Conservation (phyloP, 2,797 vertebrate genomes). For the Choloepus didactylus region DNA sequence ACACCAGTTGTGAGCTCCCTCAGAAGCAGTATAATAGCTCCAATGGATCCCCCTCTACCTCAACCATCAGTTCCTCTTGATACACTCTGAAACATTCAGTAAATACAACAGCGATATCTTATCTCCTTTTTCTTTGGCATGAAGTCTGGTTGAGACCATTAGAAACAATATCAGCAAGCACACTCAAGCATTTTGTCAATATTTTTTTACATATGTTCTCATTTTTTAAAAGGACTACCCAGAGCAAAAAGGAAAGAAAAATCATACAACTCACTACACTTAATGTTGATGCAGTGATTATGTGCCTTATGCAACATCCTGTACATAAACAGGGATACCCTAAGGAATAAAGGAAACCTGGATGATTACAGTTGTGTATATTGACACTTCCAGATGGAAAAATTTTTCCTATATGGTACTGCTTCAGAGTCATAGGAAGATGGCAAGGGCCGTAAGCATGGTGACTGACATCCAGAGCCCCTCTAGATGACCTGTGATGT, state of each 20-base stretch:
- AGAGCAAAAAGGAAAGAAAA: not conserved
- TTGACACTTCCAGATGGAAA: not conserved
- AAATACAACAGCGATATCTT: not conserved
- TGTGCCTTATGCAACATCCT: not conserved
- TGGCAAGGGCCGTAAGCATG: not conserved
- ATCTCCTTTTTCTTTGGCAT: not conserved
- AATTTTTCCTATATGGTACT: not conserved
- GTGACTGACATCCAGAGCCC: not conserved
- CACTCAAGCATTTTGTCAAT: not conserved
- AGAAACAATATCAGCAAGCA: not conserved
- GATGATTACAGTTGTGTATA: not conserved
- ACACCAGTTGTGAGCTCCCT: not conserved
- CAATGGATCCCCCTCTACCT: not conserved
- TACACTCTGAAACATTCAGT: not conserved
- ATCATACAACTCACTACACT: not conserved
- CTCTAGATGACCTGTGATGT: not conserved
- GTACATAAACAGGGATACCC: not conserved
- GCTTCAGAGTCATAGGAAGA: not conserved
- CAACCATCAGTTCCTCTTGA: not conserved
- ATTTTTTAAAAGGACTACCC: not conserved
- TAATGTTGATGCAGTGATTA: not conserved
- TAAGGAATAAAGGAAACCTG: conserved; percentile 5
- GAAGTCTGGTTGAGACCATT: not conserved
- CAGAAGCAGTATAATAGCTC: not conserved
- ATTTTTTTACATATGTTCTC: not conserved